A percentile compares a stretch with the other conserved stretches of the same genome.
phyloP scores from a whole-genome alignment of 2,797 vertebrate species.

The Kryptolebias ocellatus region DNA sequence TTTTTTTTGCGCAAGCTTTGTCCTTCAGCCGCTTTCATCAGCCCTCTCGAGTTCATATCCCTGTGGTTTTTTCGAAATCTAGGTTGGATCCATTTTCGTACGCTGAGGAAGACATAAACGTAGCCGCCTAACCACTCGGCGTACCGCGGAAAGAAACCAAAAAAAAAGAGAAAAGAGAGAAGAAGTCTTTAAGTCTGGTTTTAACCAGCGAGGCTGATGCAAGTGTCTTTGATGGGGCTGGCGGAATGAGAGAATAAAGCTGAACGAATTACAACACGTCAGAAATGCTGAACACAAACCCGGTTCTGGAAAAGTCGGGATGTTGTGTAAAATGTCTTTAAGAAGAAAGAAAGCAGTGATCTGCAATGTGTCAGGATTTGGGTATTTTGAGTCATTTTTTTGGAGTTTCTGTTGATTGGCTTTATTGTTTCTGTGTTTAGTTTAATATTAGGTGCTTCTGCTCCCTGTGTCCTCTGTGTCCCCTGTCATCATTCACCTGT shows the following conservation, averaged over 20 bases:
- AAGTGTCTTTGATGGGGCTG: conserved; percentile 24
- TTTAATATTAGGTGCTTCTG: too few relatives aligned
- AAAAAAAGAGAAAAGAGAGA: conserved; percentile 8
- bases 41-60: conserved; percentile 73
- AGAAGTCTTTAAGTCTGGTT: conserved; percentile 28
- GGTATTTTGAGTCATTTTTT: too few relatives aligned
- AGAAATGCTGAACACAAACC: conserved; percentile 11
- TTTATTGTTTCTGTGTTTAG: too few relatives aligned
- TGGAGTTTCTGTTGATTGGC: too few relatives aligned
- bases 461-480: too few relatives aligned
- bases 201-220: conserved; percentile 37
- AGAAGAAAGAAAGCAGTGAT: too few relatives aligned
- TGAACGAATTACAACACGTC: conserved; percentile 14
- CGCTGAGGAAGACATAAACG: conserved; percentile 37
- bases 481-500: too few relatives aligned
- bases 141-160: conserved; percentile 6
- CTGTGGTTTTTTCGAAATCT: conserved; percentile 72
- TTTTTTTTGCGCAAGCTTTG: conserved; percentile 32
- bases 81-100: conserved; percentile 76
- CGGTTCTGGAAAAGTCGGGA: too few relatives aligned
- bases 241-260: conserved; percentile 13
- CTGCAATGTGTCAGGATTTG: too few relatives aligned
- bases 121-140: conserved; percentile 48
- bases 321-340: too few relatives aligned
- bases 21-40: conserved; percentile 77